Base-by-base conservation (phyloP, 2,113 vertebrate species). In the Dicaeum eximium region DNA sequence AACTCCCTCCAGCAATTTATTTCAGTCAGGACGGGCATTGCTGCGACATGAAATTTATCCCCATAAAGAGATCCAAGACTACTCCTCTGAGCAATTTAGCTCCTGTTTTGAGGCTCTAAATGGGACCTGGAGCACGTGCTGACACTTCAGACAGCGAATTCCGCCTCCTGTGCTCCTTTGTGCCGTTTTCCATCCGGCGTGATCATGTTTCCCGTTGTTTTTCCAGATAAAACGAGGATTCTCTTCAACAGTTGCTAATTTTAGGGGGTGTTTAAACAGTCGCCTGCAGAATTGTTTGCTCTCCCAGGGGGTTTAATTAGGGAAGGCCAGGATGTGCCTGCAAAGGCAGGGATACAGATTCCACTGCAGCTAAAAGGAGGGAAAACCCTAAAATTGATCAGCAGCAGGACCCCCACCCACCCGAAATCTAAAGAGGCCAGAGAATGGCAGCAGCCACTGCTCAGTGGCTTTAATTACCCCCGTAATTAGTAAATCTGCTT, bases 1-100 rank as follows among this genome's bases (percentile, higher is more conserved):
- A 87, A 10, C 91, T 92, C 89, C 94, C 77, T 69, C 80, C 62
- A 82, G 84, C 50, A 72, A 86, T 93, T 94, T 57, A 84, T 95
- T 95, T 77, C 91, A 72, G 80, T 64, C 92, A 78, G 77, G 54
- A 57, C 3, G 14, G 86, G 48, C 89, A 62, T 1, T 42, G 42
- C 77, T 45, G 35, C 1, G 53, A 67, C 66, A 81, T 72, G 62
- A 87, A 94, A 87, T 93, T 95, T 45, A 82, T 90, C 93, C 83
- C 70, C 70, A 48, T 38, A 58, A 84, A 66, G 72, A 90, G 77
- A 74, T n/a, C 54, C 22, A 64, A 23, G 64, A 64, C 9, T 11
- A 6, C 25, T 81, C 77, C 84, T 92, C 24, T 31, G 75, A 91
- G 74, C 62, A 53, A 89, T 75, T 92, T 38, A 57, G 61, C 42